These are phyloP conservation scores for Mimumesa dahlbomi DNA, from an alignment of 2,888 invertebrate species.

Conservation along the genomic window DNA sequence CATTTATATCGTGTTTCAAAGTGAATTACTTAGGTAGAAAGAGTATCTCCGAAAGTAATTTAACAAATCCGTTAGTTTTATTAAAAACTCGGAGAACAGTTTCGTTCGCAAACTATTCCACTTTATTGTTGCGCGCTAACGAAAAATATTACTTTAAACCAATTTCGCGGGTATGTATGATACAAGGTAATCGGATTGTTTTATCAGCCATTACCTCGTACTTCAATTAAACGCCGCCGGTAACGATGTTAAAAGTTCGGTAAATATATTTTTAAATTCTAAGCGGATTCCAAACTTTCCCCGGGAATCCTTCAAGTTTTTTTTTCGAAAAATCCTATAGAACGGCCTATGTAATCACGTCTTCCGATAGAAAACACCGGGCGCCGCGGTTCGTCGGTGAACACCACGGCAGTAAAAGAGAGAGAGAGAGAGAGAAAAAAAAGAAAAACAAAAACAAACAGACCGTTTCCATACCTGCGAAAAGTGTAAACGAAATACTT, in stretches of 20 bases:
- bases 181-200: conserved; percentile 22
- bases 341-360: conserved; percentile 17
- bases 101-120: not conserved
- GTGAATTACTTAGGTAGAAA: no score
- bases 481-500: conserved; percentile 72
- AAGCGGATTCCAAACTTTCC: conserved; percentile 29
- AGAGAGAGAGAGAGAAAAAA: no score
- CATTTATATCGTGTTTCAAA: not conserved
- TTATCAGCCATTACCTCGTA: conserved; percentile 11
- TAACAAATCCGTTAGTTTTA: no score
- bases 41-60: no score
- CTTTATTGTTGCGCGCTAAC: not conserved
- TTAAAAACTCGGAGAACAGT: no score
- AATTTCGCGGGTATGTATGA: no score
- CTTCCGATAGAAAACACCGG: conserved; percentile 3
- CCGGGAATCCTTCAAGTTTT: conserved; percentile 17
- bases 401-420: not conserved
- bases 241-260: conserved; percentile 23
- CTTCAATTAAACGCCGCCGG: conserved; percentile 2
- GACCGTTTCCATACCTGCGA: conserved; percentile 3
- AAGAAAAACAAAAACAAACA: no score
- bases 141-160: not conserved
- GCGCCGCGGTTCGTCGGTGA: not conserved
- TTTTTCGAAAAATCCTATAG: conserved; percentile 20
- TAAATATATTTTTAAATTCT: conserved; percentile 34